A percentile compares a stretch with the other conserved stretches of the same genome.
phyloP scores from a whole-genome alignment of 2,797 vertebrate genomes.

The Myotis myotis region DNA sequence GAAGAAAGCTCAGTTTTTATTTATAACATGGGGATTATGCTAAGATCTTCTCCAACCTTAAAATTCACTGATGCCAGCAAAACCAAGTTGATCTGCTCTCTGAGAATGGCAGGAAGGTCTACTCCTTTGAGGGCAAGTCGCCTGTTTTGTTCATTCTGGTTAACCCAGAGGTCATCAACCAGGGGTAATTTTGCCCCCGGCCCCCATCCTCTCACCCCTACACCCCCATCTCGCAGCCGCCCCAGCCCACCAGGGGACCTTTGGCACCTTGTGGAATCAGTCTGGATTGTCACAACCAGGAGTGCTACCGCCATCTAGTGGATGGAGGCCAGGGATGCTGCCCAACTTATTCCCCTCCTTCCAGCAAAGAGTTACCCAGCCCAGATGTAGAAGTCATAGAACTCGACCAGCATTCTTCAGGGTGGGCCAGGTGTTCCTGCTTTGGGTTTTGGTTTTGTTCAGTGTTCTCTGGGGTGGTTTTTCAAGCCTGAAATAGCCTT shows the following conservation, averaged over 20 bases:
- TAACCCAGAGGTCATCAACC: background rate
- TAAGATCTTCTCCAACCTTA: background rate
- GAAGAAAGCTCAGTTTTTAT: background rate
- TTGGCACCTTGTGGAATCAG: background rate
- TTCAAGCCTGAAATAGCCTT: background rate
- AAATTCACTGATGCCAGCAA: background rate
- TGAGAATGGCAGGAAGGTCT: background rate
- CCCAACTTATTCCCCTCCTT: rapidly evolving
- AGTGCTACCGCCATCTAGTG: rapidly evolving
- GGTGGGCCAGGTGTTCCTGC: background rate
- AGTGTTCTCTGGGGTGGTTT: background rate
- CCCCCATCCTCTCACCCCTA: rapidly evolving
- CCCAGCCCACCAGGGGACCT: background rate
- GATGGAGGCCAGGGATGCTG: background rate
- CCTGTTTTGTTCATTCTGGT: background rate
- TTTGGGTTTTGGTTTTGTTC: background rate
- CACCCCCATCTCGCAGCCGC: rapidly evolving
- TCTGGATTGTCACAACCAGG: background rate
- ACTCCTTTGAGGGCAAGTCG: rapidly evolving
- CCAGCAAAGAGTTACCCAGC: background rate
- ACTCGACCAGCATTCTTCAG: background rate
- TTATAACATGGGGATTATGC: background rate
- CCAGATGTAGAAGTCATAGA: background rate
- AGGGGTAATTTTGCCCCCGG: rapidly evolving
- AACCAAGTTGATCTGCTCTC: background rate